Conservation (phyloP, 64 coral and sea anemone genomes). For the Porites lutea region DNA sequence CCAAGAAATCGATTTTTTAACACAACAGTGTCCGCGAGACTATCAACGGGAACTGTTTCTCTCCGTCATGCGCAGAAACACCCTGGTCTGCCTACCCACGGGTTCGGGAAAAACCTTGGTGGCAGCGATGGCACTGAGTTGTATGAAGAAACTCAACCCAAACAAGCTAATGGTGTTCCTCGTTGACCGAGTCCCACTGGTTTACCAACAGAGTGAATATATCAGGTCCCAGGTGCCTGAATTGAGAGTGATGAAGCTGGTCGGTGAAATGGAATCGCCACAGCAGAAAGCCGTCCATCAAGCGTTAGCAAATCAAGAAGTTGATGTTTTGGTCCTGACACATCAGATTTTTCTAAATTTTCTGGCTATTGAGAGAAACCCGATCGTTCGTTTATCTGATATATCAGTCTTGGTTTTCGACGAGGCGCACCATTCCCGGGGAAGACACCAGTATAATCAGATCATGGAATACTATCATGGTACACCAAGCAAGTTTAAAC, state of each 20-base stretch:
- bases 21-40: conserved; percentile 65
- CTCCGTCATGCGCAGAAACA: conserved; percentile 74
- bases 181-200: conserved; percentile 84
- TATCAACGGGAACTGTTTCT: conserved; percentile 91
- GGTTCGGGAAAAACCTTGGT: conserved; percentile 95
- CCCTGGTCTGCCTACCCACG: conserved; percentile 89
- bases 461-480: conserved; percentile 76
- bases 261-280: conserved; percentile 56
- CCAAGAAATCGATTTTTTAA: conserved; percentile 50
- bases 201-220: conserved; percentile 87
- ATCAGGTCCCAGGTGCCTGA: conserved; percentile 68
- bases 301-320: conserved; percentile 59
- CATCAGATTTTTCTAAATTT: conserved; percentile 92
- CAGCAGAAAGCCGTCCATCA: conserved; percentile 77
- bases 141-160: conserved; percentile 91
- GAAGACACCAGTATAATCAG: conserved; percentile 85
- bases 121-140: conserved; percentile 84
- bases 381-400: conserved; percentile 62
- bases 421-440: conserved; percentile 88
- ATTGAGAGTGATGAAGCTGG: conserved; percentile 70
- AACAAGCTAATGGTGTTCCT: conserved; percentile 86
- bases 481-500: conserved; percentile 62
- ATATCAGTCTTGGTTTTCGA: conserved; percentile 88
- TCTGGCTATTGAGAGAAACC: conserved; percentile 52
- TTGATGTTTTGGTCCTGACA: conserved; percentile 89